Evolutionary conservation across 1,140 invertebrate species (phyloP), one percentile per base, ranked within the genome.

Genomic region (Chlorops oryzae): DNA sequence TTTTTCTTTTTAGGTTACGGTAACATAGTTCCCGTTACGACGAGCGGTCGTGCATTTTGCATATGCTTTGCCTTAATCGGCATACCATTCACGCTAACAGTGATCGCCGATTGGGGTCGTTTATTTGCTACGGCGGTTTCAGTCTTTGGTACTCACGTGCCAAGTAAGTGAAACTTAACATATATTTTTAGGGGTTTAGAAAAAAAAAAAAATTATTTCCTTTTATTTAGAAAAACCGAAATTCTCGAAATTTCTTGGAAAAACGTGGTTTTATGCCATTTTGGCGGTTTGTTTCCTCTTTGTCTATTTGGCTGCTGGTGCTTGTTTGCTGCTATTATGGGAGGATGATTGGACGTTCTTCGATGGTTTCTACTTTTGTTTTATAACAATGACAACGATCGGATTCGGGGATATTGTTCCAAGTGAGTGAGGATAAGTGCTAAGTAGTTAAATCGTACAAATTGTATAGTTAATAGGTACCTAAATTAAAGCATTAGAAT

Each of bases 321-420:
- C 87, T 0, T 85, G 81, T 5, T 67, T 87, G 34, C 82, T 86
- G 55, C 61, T 83, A 62, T 75, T 84, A 48, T 88, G 86, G 84
- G 88, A 91, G 62, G 82, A 88, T 51, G 86, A 90, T 37, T 95
- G 92, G 92, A 82, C 79, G 3, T 94, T 93, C 72, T 91, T 92
- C 58, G 90, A 95, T 58, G 88, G 89, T 15, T 94, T 93, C 68
- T 95, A 95, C 73, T 95, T 94, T 61, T 92, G 90, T 62, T 95
- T 95, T 63, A 89, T 95, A 40, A 94, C 92, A 1, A 92, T 95
- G 88, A 92, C 91, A 44, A 95, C 92, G 1, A 93, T 94, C 56
- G 92, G 92, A 15, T 92, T 96, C 60, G 91, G 91, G 24, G 91
- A 95, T 75, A 77, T 92, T 18, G 90, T 93, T 34, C 92, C 90